These are phyloP conservation scores for Cyprinodon diabolis DNA, from an alignment of 2,797 vertebrate genomes.

Conservation along the genomic window DNA sequence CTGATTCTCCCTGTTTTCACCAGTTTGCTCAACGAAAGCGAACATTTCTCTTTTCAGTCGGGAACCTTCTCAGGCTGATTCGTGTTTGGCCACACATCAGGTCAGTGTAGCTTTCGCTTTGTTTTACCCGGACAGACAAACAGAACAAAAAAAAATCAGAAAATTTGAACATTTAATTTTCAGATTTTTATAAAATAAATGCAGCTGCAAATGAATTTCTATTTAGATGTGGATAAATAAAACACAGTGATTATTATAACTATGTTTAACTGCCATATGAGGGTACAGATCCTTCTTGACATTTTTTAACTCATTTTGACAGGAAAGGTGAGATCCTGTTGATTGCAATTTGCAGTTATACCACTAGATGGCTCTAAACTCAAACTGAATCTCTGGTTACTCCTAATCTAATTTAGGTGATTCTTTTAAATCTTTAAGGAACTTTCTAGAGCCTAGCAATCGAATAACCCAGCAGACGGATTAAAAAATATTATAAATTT, in stretches of 20 bases:
- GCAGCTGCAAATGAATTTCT: too few species aligned
- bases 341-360: neutral
- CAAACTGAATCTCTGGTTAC: neutral
- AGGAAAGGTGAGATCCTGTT: neutral
- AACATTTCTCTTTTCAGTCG: too few species aligned
- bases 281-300: neutral
- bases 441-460: too few species aligned
- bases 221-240: too few species aligned
- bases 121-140: too few species aligned
- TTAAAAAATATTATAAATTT: too few species aligned
- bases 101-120: too few species aligned
- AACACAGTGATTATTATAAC: too few species aligned
- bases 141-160: too few species aligned
- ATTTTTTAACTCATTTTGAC: neutral
- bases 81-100: neutral
- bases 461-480: too few species aligned
- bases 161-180: too few species aligned
- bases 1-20: neutral
- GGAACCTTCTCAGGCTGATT: neutral
- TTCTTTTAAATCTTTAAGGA: neutral
- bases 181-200: too few species aligned
- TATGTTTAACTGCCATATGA: neutral
- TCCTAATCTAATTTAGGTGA: neutral
- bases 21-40: neutral
- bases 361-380: neutral